phyloP scores from a whole-genome alignment of 2,797 vertebrate species.

The Hoplostethus atlanticus region DNA sequence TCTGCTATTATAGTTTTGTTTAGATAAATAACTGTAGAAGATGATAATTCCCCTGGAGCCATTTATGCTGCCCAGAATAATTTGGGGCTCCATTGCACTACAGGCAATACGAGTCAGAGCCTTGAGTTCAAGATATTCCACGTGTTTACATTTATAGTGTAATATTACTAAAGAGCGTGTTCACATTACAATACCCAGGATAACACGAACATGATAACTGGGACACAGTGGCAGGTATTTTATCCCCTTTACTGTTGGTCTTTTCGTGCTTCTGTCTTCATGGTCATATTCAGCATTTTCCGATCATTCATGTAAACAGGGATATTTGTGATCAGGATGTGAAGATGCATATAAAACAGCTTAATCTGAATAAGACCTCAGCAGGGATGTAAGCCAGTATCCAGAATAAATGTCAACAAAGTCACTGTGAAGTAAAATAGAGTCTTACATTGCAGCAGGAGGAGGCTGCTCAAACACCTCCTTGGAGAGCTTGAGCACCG shows the following conservation, averaged over 20 bases:
- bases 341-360: background rate
- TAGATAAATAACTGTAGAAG: background rate
- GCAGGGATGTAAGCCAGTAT: background rate
- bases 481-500: conserved; percentile 90
- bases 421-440: background rate
- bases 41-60: too few species aligned
- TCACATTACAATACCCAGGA: background rate
- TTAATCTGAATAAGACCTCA: background rate
- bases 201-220: background rate
- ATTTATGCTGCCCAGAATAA: too few species aligned
- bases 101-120: background rate
- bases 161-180: background rate
- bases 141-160: background rate
- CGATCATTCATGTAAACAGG: background rate
- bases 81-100: background rate
- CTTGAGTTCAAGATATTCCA: background rate
- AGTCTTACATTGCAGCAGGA: conserved; percentile 90
- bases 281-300: background rate
- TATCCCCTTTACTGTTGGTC: background rate
- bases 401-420: background rate
- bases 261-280: background rate
- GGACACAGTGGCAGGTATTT: background rate
- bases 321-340: background rate
- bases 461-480: conserved; percentile 93
- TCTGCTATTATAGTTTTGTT: background rate